Percentiles rank a stretch among this genome's conserved stretches.
phyloP scores from a whole-genome alignment of 92 coral and sea anemone species.

The Palythoa caribaeorum region DNA sequence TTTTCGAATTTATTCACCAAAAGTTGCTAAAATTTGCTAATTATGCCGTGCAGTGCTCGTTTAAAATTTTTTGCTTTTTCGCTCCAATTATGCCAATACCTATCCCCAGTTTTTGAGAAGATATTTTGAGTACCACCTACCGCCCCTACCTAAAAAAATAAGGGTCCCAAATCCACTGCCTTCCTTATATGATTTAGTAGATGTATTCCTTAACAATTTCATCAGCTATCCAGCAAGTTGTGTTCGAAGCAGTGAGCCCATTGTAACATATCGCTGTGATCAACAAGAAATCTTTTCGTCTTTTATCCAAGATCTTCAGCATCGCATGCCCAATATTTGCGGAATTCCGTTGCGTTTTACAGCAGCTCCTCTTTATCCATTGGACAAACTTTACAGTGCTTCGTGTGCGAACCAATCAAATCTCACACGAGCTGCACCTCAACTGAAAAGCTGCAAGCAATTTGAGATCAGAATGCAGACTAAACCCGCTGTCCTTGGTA shows the following conservation, averaged over 20 bases:
- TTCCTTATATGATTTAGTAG: background rate
- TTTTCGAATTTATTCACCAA: too few relatives aligned
- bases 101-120: too few relatives aligned
- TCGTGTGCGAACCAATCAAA: constrained; percentile 68
- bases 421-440: constrained; percentile 69
- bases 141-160: background rate
- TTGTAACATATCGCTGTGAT: constrained; percentile 86
- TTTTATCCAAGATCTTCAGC: constrained; percentile 76
- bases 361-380: constrained; percentile 78
- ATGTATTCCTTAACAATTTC: constrained; percentile 39
- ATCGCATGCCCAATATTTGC: constrained; percentile 83
- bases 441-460: constrained; percentile 64
- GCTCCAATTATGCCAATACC: too few relatives aligned
- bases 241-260: constrained; percentile 80
- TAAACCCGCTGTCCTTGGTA: background rate
- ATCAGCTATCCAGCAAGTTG: constrained; percentile 92
- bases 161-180: too few relatives aligned
- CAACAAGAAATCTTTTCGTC: constrained; percentile 82
- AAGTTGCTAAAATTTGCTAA: too few relatives aligned
- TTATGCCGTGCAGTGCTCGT: too few relatives aligned
- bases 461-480: constrained; percentile 24
- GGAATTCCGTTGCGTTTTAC: constrained; percentile 83
- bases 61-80: background rate
- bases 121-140: background rate
- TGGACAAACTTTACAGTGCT: constrained; percentile 74